Conservation (phyloP, 1,140 invertebrate genomes). For the Nasonia longicornis region DNA sequence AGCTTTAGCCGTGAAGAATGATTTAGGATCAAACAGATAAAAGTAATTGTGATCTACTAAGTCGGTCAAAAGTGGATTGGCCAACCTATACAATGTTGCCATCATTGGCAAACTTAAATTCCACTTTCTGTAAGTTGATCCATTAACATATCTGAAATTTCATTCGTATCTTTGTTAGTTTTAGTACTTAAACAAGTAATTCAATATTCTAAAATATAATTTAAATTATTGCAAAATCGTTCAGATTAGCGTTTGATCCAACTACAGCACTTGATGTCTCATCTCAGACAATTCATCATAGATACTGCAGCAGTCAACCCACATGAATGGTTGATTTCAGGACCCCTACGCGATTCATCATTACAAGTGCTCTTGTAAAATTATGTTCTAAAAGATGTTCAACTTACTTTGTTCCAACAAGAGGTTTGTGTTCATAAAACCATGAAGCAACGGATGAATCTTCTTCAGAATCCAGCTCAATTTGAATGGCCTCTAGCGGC, state of each 20-base stretch:
- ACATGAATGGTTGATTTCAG: constrained; percentile 75
- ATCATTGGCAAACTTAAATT: constrained; percentile 95
- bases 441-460: constrained; percentile 91
- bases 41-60: constrained; percentile 99
- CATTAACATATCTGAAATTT: constrained; percentile 87
- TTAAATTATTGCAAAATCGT: constrained; percentile 8
- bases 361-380: constrained; percentile 37
- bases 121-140: constrained; percentile 96
- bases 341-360: constrained; percentile 80
- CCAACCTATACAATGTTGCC: constrained; percentile 96
- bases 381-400: too few relatives aligned
- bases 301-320: constrained; percentile 67
- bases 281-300: constrained; percentile 59
- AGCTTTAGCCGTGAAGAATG: constrained; percentile 99
- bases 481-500: constrained; percentile 98
- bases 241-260: constrained; percentile 64
- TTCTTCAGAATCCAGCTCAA: constrained; percentile 97
- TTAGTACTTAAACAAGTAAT: not conserved
- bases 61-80: constrained; percentile 98
- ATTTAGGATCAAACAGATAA: constrained; percentile 98
- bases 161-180: constrained; percentile 17
- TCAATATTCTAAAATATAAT: not conserved
- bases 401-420: constrained; percentile 86
- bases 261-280: constrained; percentile 51
- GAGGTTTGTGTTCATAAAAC: constrained; percentile 99